Conservation (phyloP, 2,797 vertebrate genomes). For the Tachyglossus aculeatus region DNA sequence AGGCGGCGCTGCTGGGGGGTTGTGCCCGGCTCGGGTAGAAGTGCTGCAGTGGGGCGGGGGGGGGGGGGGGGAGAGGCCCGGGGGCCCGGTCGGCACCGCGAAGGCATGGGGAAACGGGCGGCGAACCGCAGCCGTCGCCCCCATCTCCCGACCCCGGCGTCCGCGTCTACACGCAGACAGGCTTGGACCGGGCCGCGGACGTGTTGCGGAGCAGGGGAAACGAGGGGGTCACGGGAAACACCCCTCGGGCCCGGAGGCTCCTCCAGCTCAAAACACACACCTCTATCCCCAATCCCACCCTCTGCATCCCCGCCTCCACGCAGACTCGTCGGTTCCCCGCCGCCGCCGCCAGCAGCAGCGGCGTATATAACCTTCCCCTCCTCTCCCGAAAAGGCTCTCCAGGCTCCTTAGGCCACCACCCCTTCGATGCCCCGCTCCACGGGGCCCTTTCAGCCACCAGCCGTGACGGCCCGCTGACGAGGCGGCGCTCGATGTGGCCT, state of each 20-base stretch:
- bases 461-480: too few relatives aligned
- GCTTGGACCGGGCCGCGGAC: too few relatives aligned
- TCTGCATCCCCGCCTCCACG: neutral
- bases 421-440: neutral
- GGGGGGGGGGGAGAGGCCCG: neutral
- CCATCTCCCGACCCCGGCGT: too few relatives aligned
- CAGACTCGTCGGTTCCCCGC: too few relatives aligned
- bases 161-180: too few relatives aligned
- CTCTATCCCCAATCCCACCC: neutral
- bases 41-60: constrained; percentile 77
- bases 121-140: too few relatives aligned
- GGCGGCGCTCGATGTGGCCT: too few relatives aligned
- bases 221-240: neutral
- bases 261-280: neutral
- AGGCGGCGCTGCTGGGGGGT: constrained; percentile 85
- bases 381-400: too few relatives aligned
- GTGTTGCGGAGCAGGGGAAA: neutral
- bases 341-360: too few relatives aligned
- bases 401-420: neutral
- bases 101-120: too few relatives aligned
- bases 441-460: constrained; percentile 9
- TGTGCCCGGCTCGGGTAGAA: constrained; percentile 89
- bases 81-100: constrained; percentile 7
- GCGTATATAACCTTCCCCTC: too few relatives aligned
- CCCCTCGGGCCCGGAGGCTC: constrained; percentile 3